phyloP scores from a whole-genome alignment of 23 tunicate species.

The Ciona savignyi region DNA sequence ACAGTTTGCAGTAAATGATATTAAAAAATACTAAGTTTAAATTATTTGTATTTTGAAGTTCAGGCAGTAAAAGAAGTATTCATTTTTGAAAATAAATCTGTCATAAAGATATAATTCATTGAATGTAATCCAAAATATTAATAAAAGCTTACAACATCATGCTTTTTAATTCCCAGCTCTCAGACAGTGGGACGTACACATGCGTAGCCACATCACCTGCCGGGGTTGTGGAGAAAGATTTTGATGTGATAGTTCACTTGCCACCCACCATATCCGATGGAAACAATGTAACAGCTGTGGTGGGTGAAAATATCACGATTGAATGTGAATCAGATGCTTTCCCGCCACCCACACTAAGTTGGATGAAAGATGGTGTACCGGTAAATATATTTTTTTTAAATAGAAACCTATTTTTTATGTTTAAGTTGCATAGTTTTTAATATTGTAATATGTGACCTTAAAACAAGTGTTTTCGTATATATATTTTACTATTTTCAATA shows the following conservation, averaged over 20 bases:
- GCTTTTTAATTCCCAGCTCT: slow-evolving; percentile 19
- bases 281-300: slow-evolving; percentile 69
- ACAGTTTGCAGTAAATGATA: too few relatives aligned
- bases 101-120: neutral
- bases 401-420: too few relatives aligned
- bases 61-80: too few relatives aligned
- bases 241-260: slow-evolving; percentile 60
- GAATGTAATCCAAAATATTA: too few relatives aligned
- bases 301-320: slow-evolving; percentile 76
- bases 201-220: slow-evolving; percentile 79
- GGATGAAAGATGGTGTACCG: slow-evolving; percentile 52
- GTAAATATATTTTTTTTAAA: slow-evolving; percentile 15
- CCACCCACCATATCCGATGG: slow-evolving; percentile 69
- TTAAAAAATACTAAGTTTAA: too few relatives aligned
- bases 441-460: too few relatives aligned
- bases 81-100: too few relatives aligned
- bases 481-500: too few relatives aligned
- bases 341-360: slow-evolving; percentile 83
- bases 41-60: too few relatives aligned
- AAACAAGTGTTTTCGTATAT: too few relatives aligned
- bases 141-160: too few relatives aligned
- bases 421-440: too few relatives aligned
- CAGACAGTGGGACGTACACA: slow-evolving; percentile 48
- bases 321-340: slow-evolving; percentile 91
- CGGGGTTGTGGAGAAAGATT: slow-evolving; percentile 56